Conservation (phyloP, 2,797 vertebrate species). For the Nothura maculosa region DNA sequence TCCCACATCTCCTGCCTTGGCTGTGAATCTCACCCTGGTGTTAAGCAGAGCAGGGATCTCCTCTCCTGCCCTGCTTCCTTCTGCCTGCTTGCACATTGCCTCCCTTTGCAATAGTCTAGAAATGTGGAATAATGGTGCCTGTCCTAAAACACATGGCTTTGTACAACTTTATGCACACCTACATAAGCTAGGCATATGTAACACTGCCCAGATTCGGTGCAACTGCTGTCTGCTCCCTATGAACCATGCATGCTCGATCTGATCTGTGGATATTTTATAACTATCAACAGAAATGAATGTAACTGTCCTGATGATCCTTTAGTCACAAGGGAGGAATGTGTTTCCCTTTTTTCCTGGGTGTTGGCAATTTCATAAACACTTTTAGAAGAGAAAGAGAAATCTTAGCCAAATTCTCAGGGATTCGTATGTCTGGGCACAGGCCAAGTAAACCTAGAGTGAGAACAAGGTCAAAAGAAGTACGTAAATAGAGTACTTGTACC, state of each 20-base stretch:
- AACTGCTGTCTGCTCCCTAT: background rate
- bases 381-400: background rate
- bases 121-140: background rate
- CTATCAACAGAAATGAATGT: background rate
- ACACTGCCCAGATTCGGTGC: background rate
- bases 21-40: background rate
- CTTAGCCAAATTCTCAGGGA: background rate
- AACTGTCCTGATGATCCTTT: background rate
- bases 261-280: background rate
- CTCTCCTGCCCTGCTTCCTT: background rate
- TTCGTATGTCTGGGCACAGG: background rate
- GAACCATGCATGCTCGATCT: accelerated
- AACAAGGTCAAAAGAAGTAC: background rate
- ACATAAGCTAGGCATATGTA: background rate
- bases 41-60: background rate
- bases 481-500: background rate
- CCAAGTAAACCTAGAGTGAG: background rate
- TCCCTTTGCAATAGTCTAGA: background rate
- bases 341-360: background rate
- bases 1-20: background rate
- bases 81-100: background rate
- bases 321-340: background rate
- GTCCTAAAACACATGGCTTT: background rate
- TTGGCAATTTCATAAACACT: background rate
- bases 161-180: background rate